phyloP scores from a whole-genome alignment of 2,888 invertebrate genomes.

The Nowickia ferox region DNA sequence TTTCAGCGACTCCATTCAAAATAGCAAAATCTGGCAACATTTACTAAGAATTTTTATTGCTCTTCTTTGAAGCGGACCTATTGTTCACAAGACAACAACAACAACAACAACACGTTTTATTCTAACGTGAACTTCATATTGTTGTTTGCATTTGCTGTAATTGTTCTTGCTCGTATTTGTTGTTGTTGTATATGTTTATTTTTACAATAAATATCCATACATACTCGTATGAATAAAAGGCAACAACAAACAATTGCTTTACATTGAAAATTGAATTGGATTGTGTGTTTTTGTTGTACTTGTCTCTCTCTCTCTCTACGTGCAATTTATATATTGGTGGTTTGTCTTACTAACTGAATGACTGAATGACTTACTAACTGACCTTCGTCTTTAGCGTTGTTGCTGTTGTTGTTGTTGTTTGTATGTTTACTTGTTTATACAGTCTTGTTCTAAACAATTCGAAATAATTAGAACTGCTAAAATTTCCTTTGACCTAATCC shows the following conservation, averaged over 20 bases:
- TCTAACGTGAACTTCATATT: constrained; percentile 16
- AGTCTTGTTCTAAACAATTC: constrained; percentile 7
- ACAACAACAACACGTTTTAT: constrained; percentile 16
- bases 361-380: constrained; percentile 68
- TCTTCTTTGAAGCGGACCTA: constrained; percentile 43
- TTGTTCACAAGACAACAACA: neutral
- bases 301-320: constrained; percentile 11
- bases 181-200: constrained; percentile 2
- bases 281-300: constrained; percentile 36
- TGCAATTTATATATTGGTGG: constrained; percentile 45
- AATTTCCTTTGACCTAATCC: no score
- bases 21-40: neutral
- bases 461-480: neutral
- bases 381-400: constrained; percentile 52
- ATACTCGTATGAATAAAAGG: neutral
- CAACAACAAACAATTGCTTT: constrained; percentile 54
- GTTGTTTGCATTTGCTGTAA: constrained; percentile 5
- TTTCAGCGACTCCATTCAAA: neutral
- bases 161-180: constrained; percentile 1
- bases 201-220: constrained; percentile 27
- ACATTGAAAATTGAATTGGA: constrained; percentile 65
- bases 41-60: constrained; percentile 3
- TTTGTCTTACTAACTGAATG: constrained; percentile 65
- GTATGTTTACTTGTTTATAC: neutral
- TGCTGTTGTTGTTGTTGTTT: neutral